Evolutionary conservation across 2,113 vertebrate species (phyloP), one percentile per base, ranked within the genome.

Genomic region (Microcebus murinus): DNA sequence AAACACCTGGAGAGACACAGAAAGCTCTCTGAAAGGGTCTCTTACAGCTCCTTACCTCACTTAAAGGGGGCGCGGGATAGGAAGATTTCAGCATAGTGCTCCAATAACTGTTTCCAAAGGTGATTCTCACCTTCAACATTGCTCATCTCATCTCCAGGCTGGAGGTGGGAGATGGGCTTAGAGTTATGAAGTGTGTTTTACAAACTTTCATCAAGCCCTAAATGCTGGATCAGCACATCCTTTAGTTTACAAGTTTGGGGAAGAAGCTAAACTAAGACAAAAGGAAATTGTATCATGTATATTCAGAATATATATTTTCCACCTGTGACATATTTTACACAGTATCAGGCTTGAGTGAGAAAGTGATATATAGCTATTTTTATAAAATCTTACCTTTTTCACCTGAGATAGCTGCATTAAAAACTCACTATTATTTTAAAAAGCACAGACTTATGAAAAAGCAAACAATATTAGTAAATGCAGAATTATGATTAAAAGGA

Each of bases 381-480:
- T 48, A 90, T 65, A 77, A 63, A 95, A 87, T 0, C 77, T 77
- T 79, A 39, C 14, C 13, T 90, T n/a, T 92, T 90, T 90, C 14
- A 80, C 31, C 63, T 89, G 82, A 91, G 27, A 84, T 25, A 80
- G 27, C 31, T 85, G 8, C 39, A 73, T 73, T 68, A 63, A 77
- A 91, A 80, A 77, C 65, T 70, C 36, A 55, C 12, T 13, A 88
- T 50, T 85, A 85, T 67, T 73, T 15, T 0, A 31, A 67, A 68
- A 77, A 86, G 36, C 25, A 77, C 45, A 90, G 61, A 87, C 6
- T 36, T 57, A 1, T 34, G 42, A 89, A 95, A 79, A 13, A 57
- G 50, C n/a, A 88, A 93, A 13, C 29, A 80, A 81, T 83, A 83
- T 14, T 55, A 89, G 68, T 74, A 80, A 92, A 63, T 71, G 96